Percentiles rank a stretch among this genome's conserved stretches.
Conservation (phyloP, 1,140 invertebrate genomes). For the Drosophila sucinea region DNA sequence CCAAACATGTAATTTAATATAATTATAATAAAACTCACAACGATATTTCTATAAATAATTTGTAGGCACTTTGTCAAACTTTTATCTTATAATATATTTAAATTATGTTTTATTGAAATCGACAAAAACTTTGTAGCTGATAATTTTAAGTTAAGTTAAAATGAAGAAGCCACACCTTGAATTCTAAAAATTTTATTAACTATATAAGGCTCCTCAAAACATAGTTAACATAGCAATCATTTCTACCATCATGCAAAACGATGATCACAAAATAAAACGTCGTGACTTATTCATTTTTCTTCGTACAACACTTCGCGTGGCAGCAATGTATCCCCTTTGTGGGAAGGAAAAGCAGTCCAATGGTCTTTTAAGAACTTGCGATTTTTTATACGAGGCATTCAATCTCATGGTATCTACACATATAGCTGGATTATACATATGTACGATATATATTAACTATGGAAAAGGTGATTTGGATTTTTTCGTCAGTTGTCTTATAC, state of each 20-base stretch:
- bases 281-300: constrained; percentile 69
- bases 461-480: constrained; percentile 68
- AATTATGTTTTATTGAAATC: constrained; percentile 20
- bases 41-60: not conserved
- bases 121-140: constrained; percentile 7
- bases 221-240: no score
- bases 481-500: constrained; percentile 71
- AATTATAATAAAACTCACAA: not conserved
- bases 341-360: constrained; percentile 23
- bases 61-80: not conserved
- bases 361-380: constrained; percentile 25
- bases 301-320: constrained; percentile 56
- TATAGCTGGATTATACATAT: constrained; percentile 59
- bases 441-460: constrained; percentile 66
- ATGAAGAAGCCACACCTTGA: not conserved
- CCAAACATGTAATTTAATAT: not conserved
- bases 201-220: constrained; percentile 25
- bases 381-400: constrained; percentile 59
- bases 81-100: constrained; percentile 44
- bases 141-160: constrained; percentile 38
- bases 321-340: constrained; percentile 66
- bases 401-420: constrained; percentile 66
- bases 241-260: constrained; percentile 4
- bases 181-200: not conserved
- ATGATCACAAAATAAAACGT: constrained; percentile 27